Base-by-base conservation (phyloP, 2,113 vertebrate genomes). In the Gobiocypris rarus region DNA sequence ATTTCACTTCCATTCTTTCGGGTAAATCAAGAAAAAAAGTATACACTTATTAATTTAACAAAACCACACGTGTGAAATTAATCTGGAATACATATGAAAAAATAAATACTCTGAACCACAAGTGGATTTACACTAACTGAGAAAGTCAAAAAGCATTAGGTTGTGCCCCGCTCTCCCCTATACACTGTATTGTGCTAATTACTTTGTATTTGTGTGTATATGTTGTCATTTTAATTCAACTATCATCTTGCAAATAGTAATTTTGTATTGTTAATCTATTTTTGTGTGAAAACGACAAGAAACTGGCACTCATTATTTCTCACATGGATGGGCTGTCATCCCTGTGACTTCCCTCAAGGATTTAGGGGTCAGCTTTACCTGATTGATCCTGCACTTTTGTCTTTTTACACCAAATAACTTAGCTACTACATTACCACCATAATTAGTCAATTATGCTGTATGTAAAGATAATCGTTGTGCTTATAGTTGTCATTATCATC, bases 401-500 rank as follows among this genome's bases (percentile, higher is more conserved):
- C 14, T 19, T 65, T 17, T 14, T 77, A 15, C 54, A 43, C 7
- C 6, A 26, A 2, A 1, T 78, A 63, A 65, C 43, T 31, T 70
- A 38, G 8, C 65, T 56, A 19, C 63, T 54, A 10, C 13, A 24
- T 34, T 56, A 56, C 65, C 63, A 54, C 13, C 22, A 17, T 38
- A 71, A 82, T 70, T 70, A 81, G 26, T 48, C 31, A 67, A 54
- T 81, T 81, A 81, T 28, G 9, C 22, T 69, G 43, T 38, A 52
- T 38, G 59, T 69, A 67, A 69, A 54, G 63, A 24, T 69, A 69
- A 81, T 69, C 6, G 45, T 81, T 81, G 17, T 38, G 79, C 61
- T 34, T 54, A n/a, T 41, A n/a, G 6, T 81, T 48, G 34, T 54
- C 63, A 81, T 54, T 81, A 81, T 34, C 45, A 70, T 69, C 7